Evolutionary conservation across 2,797 vertebrate genomes (phyloP), one percentile per base, ranked within the genome.

Genomic region (Oryzias sinensis): DNA sequence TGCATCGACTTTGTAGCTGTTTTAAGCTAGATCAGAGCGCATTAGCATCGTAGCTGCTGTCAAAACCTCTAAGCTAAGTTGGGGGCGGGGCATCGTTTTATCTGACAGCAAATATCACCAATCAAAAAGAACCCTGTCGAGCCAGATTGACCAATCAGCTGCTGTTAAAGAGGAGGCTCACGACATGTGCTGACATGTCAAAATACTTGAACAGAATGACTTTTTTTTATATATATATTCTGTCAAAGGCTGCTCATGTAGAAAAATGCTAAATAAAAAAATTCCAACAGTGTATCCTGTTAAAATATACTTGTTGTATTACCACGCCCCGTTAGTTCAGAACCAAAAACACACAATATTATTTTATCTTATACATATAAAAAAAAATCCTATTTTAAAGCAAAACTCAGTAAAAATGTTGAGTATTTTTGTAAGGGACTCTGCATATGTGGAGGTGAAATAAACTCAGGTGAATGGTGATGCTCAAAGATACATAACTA

Each of bases 1-100:
- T 18, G 51, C 5, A 0, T 22, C 43, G 20, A 7, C 49, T 4
- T 53, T 24, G 25, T 13, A 56, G 41, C 18, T 58, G 5, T 69
- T 56, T 63, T 17, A 63, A 25, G 64, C 76, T 51, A 75, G 51
- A 62, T 15, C 20, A 49, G 37, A 45, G 63, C 68, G 68, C 72
- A 13, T 85, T 86, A 84, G 84, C 82, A 64, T 54, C 5, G 62
- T 80, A 82, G 76, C 77, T 11, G 37, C 72, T 84, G 79, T 84
- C 81, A 82, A 60, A 60, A 77, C 55, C 59, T 40, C 15, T 42
- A 20, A 49, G 50, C 16, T 42, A 20, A 45, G 48, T 7, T 2
- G 3, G 25, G 24, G 53, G 47, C 80, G 78, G 52, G 68, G 73
- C 58, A 0, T 44, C 4, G 5, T 0, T n/a, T 41, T 17, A 22